Conservation (phyloP, 1,140 invertebrate genomes). For the Drosophila pseudoananassae region DNA sequence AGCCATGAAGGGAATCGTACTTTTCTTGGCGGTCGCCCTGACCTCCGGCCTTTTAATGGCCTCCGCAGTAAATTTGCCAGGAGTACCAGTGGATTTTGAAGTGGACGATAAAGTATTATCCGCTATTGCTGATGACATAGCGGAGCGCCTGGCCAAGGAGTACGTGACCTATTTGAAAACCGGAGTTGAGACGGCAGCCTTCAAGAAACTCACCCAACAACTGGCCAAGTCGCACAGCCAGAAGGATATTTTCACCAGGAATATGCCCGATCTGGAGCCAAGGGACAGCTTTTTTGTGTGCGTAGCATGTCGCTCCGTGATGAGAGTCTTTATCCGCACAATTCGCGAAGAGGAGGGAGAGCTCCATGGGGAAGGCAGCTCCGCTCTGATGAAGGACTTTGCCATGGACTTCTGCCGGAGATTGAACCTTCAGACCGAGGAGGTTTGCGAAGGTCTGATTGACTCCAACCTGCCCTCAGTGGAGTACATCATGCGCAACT, state of each 20-base stretch:
- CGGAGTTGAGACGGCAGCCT: slow-evolving; percentile 57
- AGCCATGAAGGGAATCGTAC: slow-evolving; percentile 55
- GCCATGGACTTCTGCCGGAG: slow-evolving; percentile 85
- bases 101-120: slow-evolving; percentile 62
- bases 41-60: slow-evolving; percentile 25
- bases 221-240: slow-evolving; percentile 66
- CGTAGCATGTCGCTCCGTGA: slow-evolving; percentile 85
- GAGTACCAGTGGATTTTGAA: slow-evolving; percentile 65
- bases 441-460: slow-evolving; percentile 86
- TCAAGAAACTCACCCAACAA: slow-evolving; percentile 60
- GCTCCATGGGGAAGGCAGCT: slow-evolving; percentile 50
- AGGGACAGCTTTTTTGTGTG: slow-evolving; percentile 84
- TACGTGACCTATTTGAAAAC: slow-evolving; percentile 64
- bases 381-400: slow-evolving; percentile 64
- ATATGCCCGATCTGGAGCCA: slow-evolving; percentile 56
- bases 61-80: slow-evolving; percentile 64
- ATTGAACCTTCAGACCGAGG: slow-evolving; percentile 85
- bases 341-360: slow-evolving; percentile 71
- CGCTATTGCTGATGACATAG: slow-evolving; percentile 67
- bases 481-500: slow-evolving; percentile 59
- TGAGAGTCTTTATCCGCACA: slow-evolving; percentile 83
- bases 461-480: slow-evolving; percentile 84
- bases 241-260: slow-evolving; percentile 75
- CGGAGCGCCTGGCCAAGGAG: slow-evolving; percentile 62
- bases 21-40: slow-evolving; percentile 31